phyloP scores from a whole-genome alignment of 2,797 vertebrate species.

The Notolepis coatsorum region DNA sequence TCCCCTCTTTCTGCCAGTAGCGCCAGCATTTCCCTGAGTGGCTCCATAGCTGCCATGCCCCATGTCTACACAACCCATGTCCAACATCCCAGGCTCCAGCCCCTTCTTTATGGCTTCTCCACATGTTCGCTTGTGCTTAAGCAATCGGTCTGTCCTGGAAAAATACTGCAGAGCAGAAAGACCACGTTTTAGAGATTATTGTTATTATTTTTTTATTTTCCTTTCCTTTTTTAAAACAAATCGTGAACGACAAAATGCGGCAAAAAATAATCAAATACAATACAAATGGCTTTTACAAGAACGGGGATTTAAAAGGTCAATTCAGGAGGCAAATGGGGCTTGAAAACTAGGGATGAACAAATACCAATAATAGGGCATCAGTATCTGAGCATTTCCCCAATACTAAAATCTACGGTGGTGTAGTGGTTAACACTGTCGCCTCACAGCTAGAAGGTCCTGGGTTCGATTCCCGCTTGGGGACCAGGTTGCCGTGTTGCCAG shows the following conservation, averaged over 20 bases:
- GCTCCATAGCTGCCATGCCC: slow-evolving; percentile 88
- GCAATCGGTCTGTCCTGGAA: slow-evolving; percentile 96
- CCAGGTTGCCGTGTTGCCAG: too few relatives aligned
- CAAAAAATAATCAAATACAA: neutral
- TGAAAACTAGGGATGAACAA: too few relatives aligned
- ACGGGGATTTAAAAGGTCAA: neutral
- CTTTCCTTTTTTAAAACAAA: slow-evolving; percentile 16
- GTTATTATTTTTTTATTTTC: too few relatives aligned
- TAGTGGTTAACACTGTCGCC: too few relatives aligned
- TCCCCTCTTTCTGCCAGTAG: slow-evolving; percentile 88
- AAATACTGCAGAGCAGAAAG: slow-evolving; percentile 86
- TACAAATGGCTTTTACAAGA: neutral
- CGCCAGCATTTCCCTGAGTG: slow-evolving; percentile 93
- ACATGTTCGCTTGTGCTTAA: slow-evolving; percentile 99
- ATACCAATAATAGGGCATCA: too few relatives aligned
- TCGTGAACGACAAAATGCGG: neutral
- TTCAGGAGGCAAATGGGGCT: too few relatives aligned
- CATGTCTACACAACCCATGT: slow-evolving; percentile 83
- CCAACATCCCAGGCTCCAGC: slow-evolving; percentile 87
- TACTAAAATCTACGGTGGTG: too few relatives aligned
- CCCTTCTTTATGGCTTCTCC: slow-evolving; percentile 94
- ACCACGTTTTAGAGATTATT: too few relatives aligned
- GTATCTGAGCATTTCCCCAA: too few relatives aligned
- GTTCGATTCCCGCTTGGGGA: too few relatives aligned
- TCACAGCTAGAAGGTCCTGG: too few relatives aligned